phyloP scores from a whole-genome alignment of 2,888 invertebrate species.

The Plagodis pulveraria region DNA sequence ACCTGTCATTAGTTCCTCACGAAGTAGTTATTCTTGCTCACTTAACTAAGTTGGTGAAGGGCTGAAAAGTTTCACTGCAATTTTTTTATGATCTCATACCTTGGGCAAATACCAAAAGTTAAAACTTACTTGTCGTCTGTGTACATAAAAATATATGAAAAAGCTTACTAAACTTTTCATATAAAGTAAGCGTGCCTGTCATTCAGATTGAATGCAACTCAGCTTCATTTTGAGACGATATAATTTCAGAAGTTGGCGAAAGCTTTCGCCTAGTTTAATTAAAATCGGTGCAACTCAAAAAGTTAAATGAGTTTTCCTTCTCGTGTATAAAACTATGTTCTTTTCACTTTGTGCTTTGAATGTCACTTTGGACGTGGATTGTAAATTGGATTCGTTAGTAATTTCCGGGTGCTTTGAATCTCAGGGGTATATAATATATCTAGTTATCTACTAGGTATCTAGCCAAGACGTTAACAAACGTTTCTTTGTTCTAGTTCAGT shows the following conservation, averaged over 20 bases:
- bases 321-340: conserved; percentile 4
- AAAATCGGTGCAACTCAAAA: conserved; percentile 6
- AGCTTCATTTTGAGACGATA: conserved; percentile 13
- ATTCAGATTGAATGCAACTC: conserved; percentile 15
- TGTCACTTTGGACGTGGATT: not conserved
- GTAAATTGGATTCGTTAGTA: too few species aligned
- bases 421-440: too few species aligned
- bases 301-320: conserved; percentile 17
- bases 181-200: conserved; percentile 11
- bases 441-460: too few species aligned
- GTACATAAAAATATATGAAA: conserved; percentile 9
- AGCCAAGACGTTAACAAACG: too few species aligned
- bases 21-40: too few species aligned
- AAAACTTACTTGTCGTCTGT: not conserved
- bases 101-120: not conserved
- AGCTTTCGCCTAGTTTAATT: conserved; percentile 20
- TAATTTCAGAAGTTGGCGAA: conserved; percentile 3
- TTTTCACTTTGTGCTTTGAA: not conserved
- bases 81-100: not conserved
- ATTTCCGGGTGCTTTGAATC: too few species aligned
- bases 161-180: conserved; percentile 3
- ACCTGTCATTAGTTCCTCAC: too few species aligned
- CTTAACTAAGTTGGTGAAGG: too few species aligned
- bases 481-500: too few species aligned
- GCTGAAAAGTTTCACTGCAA: not conserved